A percentile compares a stretch with the other conserved stretches of the same genome.
phyloP scores from a whole-genome alignment of 2,888 invertebrate genomes.

The Lycaena phlaeas region DNA sequence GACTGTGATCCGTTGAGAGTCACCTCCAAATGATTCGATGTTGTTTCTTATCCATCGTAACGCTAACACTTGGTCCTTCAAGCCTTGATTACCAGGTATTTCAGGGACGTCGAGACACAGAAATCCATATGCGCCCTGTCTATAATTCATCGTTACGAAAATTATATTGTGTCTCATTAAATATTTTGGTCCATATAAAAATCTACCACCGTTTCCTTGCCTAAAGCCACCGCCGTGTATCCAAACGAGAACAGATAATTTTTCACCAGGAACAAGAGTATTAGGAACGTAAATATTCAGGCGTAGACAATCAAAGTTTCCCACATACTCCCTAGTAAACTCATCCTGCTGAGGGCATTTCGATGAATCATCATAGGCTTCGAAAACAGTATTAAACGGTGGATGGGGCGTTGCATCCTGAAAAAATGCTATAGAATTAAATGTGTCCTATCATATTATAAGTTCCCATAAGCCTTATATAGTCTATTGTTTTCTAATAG shows the following conservation, averaged over 20 bases:
- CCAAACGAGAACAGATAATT: conserved; percentile 35
- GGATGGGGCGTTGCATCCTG: conserved; percentile 3
- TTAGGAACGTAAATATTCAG: conserved; percentile 37
- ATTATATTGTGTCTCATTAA: conserved; percentile 2
- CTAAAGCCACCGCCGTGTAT: conserved; percentile 34
- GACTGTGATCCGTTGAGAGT: conserved; percentile 33
- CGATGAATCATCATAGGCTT: conserved; percentile 1
- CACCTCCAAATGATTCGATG: conserved; percentile 40
- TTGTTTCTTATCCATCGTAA: conserved; percentile 40
- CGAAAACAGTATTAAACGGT: not conserved
- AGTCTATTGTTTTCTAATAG: too few species aligned
- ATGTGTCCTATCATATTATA: not conserved
- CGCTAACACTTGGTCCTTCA: conserved; percentile 39
- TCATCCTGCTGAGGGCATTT: conserved; percentile 35
- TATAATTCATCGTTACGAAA: conserved; percentile 2
- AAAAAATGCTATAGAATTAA: too few species aligned
- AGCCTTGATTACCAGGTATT: conserved; percentile 41
- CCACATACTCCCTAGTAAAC: conserved; percentile 20
- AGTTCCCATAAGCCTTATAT: too few species aligned
- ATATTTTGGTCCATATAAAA: not conserved
- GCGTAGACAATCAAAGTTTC: conserved; percentile 34
- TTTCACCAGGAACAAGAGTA: conserved; percentile 26
- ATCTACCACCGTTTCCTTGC: conserved; percentile 27
- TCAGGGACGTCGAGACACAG: conserved; percentile 35
- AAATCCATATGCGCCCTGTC: conserved; percentile 4